These are phyloP conservation scores for Peromyscus nudipes DNA, from an alignment of 2,797 vertebrate species.

Conservation along the genomic window DNA sequence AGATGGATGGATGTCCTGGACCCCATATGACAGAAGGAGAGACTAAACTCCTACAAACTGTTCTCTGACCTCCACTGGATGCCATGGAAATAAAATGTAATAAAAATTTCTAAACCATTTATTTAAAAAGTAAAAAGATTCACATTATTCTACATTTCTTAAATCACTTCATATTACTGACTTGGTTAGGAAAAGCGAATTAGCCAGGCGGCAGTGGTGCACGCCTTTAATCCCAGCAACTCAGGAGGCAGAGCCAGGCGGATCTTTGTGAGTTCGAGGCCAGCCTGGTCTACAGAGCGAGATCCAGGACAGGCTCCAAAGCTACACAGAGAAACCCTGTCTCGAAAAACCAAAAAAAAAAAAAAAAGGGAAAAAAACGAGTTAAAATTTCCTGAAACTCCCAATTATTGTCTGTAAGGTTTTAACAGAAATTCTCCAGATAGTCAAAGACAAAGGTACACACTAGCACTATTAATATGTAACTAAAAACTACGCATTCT, in stretches of 20 bases:
- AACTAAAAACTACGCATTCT: neutral
- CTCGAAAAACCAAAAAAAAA: no score
- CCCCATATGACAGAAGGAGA: neutral
- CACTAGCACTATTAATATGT: neutral
- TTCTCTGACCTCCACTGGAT: neutral
- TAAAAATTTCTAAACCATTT: slow-evolving; percentile 2
- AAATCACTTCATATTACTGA: slow-evolving; percentile 25
- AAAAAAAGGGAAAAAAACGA: no score
- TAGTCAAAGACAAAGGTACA: neutral
- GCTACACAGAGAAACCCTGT: no score
- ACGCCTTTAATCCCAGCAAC: no score
- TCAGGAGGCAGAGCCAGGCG: no score
- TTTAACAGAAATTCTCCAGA: slow-evolving; percentile 34
- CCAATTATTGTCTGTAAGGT: neutral
- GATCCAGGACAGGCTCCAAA: no score
- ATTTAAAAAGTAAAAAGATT: slow-evolving; percentile 38
- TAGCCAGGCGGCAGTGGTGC: no score
- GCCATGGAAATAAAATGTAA: neutral
- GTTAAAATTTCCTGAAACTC: slow-evolving; percentile 39
- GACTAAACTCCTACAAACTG: neutral
- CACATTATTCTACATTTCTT: slow-evolving; percentile 6
- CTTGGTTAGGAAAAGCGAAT: neutral
- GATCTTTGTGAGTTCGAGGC: no score
- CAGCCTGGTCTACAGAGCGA: no score
- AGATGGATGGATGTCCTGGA: neutral